Base-by-base conservation (phyloP, 2,113 vertebrate genomes). In the Erythrocercus mccallii region DNA sequence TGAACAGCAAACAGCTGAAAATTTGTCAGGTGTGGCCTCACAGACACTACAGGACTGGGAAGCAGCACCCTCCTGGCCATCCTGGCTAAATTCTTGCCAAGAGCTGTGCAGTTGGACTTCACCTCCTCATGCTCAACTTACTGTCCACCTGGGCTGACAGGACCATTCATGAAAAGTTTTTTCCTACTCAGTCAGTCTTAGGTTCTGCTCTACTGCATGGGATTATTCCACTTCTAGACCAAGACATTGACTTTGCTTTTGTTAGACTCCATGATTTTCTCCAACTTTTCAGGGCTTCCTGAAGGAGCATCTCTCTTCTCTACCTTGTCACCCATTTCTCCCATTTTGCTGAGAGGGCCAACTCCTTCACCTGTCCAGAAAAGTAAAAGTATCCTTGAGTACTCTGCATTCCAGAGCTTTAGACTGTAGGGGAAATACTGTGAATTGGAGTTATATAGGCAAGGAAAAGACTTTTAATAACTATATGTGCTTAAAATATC, bases 181-280 rank as follows among this genome's bases (percentile, higher is more conserved):
- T 35, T 48, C 25, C 22, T 79, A 17, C 17, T 87, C 31, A 37
- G 10, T 31, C 12, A 47, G 37, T n/a, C 9, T 22, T 28, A 6
- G 3, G 7, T 58, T 78, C 51, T 66, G 28, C n/a, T 57, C 22
- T 70, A 25, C 24, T 48, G 31, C 15, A 11, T 0, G 0, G 7
- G 17, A 9, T 61, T 74, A 22, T 53, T 62, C 37, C 10, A 57
- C 2, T 61, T 19, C n/a, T n/a, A 35, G 17, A 53, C 11, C n/a
- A 85, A 81, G 25, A 68, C 0, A 0, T 21, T 73, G 11, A 6
- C 50, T 84, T 77, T 62, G 42, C 7, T 35, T 51, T 77, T 69
- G 7, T 23, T 57, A 23, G 24, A 58, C 28, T 61, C 22, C 15
- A 24, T 53, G 2, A 66, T 22, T 69, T 84, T 61, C 53, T 54